These are phyloP conservation scores for Drosophila cardini DNA, from an alignment of 1,140 invertebrate genomes.

Conservation along the genomic window DNA sequence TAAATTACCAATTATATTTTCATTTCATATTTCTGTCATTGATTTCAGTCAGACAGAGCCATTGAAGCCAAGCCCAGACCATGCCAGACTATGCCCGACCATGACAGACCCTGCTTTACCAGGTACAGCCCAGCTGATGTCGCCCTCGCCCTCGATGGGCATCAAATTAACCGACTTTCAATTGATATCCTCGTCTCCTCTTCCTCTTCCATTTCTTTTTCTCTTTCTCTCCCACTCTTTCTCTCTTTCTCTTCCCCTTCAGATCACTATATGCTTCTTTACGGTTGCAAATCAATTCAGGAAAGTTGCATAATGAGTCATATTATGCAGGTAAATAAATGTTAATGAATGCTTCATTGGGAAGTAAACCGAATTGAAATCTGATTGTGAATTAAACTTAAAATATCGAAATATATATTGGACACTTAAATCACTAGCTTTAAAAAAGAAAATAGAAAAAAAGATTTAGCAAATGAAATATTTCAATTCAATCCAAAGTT, in stretches of 20 bases:
- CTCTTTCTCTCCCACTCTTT: neutral
- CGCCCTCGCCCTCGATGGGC: constrained; percentile 32
- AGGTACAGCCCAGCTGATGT: neutral
- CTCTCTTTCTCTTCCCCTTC: neutral
- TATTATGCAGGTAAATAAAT: constrained; percentile 47
- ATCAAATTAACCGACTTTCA: constrained; percentile 57
- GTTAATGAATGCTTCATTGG: constrained; percentile 25
- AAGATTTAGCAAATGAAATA: no score
- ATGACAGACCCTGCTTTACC: neutral
- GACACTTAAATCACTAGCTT: no score
- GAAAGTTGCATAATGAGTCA: constrained; percentile 43
- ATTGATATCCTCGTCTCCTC: constrained; percentile 29
- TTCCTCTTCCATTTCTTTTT: neutral
- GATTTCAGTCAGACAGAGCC: constrained; percentile 56
- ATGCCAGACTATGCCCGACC: neutral
- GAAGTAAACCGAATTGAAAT: neutral
- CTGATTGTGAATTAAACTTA: neutral
- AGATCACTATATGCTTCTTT: no score
- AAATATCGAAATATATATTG: neutral
- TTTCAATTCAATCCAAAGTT: no score
- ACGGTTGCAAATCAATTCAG: constrained; percentile 13
- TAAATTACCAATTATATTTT: constrained; percentile 83
- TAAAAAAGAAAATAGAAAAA: no score
- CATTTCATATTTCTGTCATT: constrained; percentile 83
- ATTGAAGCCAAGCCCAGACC: constrained; percentile 2